phyloP scores from a whole-genome alignment of 2,888 invertebrate species.

The Nemotelus pantherinus region DNA sequence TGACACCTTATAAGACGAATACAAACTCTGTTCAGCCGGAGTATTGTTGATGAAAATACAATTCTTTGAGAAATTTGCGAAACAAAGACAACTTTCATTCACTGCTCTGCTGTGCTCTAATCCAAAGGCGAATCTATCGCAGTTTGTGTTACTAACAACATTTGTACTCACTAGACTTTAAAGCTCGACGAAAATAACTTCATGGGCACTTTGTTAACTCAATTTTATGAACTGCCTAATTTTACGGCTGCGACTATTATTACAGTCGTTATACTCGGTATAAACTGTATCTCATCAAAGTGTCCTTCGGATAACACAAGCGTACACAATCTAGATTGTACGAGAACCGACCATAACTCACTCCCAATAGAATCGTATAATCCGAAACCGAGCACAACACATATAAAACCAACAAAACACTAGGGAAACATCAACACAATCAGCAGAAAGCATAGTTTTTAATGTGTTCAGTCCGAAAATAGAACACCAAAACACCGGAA shows the following conservation, averaged over 20 bases:
- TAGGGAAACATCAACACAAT: conserved; percentile 31
- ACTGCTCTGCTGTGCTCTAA: neutral
- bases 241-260: neutral
- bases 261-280: neutral
- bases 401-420: conserved; percentile 9
- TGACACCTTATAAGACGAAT: too few species aligned
- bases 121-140: too few species aligned
- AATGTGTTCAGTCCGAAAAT: conserved; percentile 19
- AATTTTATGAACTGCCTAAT: conserved; percentile 25
- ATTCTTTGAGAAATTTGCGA: too few species aligned
- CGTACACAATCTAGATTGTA: neutral
- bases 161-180: neutral
- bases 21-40: too few species aligned
- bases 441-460: neutral
- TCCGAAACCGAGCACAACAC: conserved; percentile 8
- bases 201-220: conserved; percentile 28
- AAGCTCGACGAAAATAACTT: conserved; percentile 30
- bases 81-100: neutral
- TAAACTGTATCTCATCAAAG: neutral
- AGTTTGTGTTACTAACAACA: too few species aligned
- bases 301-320: neutral
- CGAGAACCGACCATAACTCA: neutral
- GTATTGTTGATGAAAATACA: too few species aligned
- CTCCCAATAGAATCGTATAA: neutral
- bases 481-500: conserved; percentile 41